Conservation (phyloP, 2,113 vertebrate genomes). For the Xyrauchen texanus region DNA sequence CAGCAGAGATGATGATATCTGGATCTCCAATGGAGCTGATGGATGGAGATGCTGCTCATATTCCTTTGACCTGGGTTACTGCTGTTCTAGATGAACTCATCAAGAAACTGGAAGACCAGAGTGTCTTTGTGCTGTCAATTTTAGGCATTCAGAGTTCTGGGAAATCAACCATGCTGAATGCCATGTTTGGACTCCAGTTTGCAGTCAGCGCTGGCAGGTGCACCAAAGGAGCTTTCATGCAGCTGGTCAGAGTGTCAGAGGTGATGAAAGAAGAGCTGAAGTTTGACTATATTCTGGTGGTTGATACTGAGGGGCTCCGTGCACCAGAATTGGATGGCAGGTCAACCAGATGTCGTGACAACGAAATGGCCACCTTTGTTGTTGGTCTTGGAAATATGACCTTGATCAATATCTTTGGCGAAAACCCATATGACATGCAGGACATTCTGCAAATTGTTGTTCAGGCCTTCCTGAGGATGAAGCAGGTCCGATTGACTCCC, state of each 20-base stretch:
- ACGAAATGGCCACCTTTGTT: slow-evolving; percentile 71
- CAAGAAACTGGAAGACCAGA: slow-evolving; percentile 69
- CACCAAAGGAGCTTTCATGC: slow-evolving; percentile 76
- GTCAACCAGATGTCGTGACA: slow-evolving; percentile 58
- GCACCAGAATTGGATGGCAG: slow-evolving; percentile 60
- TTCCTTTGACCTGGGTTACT: slow-evolving; percentile 76
- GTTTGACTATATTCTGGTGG: slow-evolving; percentile 63
- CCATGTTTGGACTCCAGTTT: slow-evolving; percentile 77
- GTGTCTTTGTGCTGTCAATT: slow-evolving; percentile 78
- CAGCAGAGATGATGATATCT: slow-evolving; percentile 74
- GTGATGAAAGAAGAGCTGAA: slow-evolving; percentile 43
- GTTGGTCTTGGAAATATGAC: slow-evolving; percentile 68
- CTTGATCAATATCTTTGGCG: slow-evolving; percentile 71
- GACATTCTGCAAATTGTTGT: background rate
- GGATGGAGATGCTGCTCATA: slow-evolving; percentile 79
- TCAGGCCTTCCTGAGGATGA: slow-evolving; percentile 71
- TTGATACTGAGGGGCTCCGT: slow-evolving; percentile 72
- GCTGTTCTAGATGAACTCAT: slow-evolving; percentile 74
- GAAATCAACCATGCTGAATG: slow-evolving; percentile 76
- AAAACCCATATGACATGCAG: slow-evolving; percentile 67
- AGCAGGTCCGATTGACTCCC: slow-evolving; percentile 52
- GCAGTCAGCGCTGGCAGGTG: slow-evolving; percentile 73
- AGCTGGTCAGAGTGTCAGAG: slow-evolving; percentile 62
- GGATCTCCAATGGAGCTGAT: slow-evolving; percentile 79
- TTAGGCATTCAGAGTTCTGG: slow-evolving; percentile 77